These are phyloP conservation scores for Ciconia maguari DNA, from an alignment of 2,113 vertebrate species.

Conservation along the genomic window DNA sequence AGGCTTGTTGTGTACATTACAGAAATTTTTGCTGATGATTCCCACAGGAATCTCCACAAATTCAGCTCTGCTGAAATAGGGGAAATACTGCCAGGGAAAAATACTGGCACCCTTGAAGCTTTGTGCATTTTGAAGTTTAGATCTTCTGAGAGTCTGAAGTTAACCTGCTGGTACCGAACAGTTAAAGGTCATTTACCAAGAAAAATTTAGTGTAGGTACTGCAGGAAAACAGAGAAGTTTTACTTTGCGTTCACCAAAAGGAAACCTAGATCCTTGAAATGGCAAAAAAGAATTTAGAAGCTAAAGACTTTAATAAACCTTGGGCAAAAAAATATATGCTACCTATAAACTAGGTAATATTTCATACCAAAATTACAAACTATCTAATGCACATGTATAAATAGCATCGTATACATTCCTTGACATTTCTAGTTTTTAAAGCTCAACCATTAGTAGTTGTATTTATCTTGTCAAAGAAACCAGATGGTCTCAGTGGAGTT, in stretches of 20 bases:
- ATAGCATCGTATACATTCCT: background rate
- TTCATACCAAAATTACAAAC: background rate
- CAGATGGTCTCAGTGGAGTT: constrained; percentile 18
- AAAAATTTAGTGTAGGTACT: background rate
- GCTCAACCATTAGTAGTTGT: background rate
- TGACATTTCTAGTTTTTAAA: background rate
- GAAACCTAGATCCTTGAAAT: background rate
- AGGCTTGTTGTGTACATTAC: background rate
- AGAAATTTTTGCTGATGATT: background rate
- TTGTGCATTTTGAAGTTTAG: background rate
- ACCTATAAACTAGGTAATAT: background rate
- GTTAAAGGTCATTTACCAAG: background rate
- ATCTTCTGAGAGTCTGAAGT: background rate
- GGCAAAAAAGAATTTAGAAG: background rate
- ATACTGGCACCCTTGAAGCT: background rate
- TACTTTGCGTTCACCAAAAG: background rate
- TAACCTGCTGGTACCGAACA: background rate
- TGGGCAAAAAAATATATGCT: background rate
- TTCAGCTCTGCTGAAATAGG: background rate
- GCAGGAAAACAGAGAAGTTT: background rate
- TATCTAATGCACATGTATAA: background rate
- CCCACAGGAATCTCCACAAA: background rate
- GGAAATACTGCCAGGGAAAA: background rate
- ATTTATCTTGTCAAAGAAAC: constrained; percentile 59
- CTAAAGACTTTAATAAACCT: background rate